Conservation (phyloP, 1,140 invertebrate genomes). For the Globodera rostochiensis region DNA sequence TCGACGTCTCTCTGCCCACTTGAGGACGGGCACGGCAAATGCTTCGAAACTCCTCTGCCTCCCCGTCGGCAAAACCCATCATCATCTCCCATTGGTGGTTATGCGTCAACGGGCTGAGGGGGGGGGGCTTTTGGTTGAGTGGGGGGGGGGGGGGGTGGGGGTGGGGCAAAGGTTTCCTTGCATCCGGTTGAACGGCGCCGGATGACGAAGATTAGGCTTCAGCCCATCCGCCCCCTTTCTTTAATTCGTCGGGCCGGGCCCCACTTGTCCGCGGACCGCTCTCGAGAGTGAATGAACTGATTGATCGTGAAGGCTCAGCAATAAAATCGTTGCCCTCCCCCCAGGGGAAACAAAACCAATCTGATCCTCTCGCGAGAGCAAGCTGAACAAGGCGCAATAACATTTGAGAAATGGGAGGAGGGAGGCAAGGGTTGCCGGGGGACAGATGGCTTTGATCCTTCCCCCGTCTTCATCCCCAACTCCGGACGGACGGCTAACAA, state of each 20-base stretch:
- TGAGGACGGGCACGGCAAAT: too few species aligned
- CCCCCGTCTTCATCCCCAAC: neutral
- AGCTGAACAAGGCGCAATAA: neutral
- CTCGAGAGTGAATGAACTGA: neutral
- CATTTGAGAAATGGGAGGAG: neutral
- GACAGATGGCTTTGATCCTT: neutral
- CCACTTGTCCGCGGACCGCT: neutral
- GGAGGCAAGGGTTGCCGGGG: too few species aligned
- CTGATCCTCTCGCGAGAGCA: neutral
- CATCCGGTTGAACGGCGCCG: neutral
- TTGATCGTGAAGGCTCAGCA: neutral
- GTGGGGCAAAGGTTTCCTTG: neutral
- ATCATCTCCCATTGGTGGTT: too few species aligned
- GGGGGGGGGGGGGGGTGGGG: too few species aligned
- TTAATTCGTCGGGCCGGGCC: too few species aligned
- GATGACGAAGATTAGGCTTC: neutral
- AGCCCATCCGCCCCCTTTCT: too few species aligned
- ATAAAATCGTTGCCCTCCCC: neutral
- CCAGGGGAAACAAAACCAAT: neutral
- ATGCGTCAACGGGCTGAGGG: too few species aligned
- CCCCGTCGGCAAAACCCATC: too few species aligned
- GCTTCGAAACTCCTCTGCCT: too few species aligned
- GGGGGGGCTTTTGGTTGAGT: neutral
- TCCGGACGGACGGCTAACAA: neutral
- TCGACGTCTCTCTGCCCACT: too few species aligned